phyloP scores from a whole-genome alignment of 2,888 invertebrate species.

The Monopis laevigella region DNA sequence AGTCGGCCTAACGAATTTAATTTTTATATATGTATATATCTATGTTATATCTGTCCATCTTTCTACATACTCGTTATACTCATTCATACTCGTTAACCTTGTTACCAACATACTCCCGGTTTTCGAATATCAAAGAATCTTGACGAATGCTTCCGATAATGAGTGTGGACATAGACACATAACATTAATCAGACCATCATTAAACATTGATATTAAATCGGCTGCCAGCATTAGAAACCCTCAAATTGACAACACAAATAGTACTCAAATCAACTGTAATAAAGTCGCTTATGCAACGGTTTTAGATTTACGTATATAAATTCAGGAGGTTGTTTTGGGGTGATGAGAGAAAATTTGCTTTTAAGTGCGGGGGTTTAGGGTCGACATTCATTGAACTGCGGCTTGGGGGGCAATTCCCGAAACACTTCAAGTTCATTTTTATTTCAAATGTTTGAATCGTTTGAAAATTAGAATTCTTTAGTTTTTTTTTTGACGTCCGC shows the following conservation, averaged over 20 bases:
- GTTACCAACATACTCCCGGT: too few species aligned
- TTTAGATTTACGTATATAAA: conserved; percentile 40
- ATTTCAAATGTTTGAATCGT: too few species aligned
- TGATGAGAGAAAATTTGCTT: conserved; percentile 29
- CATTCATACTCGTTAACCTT: too few species aligned
- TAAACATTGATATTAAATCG: conserved; percentile 18
- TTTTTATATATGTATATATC: too few species aligned
- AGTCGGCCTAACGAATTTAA: too few species aligned
- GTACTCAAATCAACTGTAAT: conserved; percentile 23
- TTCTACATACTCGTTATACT: too few species aligned
- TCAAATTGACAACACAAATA: conserved; percentile 11
- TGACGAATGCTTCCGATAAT: neutral
- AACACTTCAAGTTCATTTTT: too few species aligned
- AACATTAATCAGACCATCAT: conserved; percentile 14
- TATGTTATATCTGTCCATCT: too few species aligned
- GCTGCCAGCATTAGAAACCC: conserved; percentile 5
- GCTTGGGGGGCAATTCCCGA: conserved; percentile 24
- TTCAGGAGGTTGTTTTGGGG: conserved; percentile 20
- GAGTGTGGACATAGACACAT: conserved; percentile 3
- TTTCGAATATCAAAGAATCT: too few species aligned
- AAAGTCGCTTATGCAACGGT: conserved; percentile 41
- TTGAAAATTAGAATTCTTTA: too few species aligned
- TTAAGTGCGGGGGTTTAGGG: conserved; percentile 37
- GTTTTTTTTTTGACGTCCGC: too few species aligned
- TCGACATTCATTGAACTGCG: conserved; percentile 33